Base-by-base conservation (phyloP, 2,888 invertebrate genomes). In the Suillia variegata region DNA sequence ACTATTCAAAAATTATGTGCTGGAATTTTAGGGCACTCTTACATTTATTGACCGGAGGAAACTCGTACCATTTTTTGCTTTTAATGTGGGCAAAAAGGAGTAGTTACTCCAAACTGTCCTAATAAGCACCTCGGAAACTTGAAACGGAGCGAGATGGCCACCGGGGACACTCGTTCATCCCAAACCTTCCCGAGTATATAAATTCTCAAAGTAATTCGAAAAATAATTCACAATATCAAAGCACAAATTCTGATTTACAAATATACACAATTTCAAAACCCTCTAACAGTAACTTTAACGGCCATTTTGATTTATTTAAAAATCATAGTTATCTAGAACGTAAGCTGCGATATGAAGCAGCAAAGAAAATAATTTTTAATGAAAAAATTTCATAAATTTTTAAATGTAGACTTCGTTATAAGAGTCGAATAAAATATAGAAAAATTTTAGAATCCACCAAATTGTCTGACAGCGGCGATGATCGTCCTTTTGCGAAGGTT, bases 1-100 rank as follows among this genome's bases (percentile, higher is more conserved):
- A 54, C 10, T 54, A 54, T 22, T 42, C 54, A n/a, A 54, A 54
- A 54, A 24, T 54, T 15, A 22, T 26, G 24, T 47, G 47, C 47
- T 47, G 54, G 47, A 54, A 47, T 26, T 45, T 15, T 18, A 18
- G 18, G 47, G 21, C 21, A 20, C 20, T 54, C 54, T 4, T 54
- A 45, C 22, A 47, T 54, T 4, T 54, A 54, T 47, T 54, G 54
- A 17, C 45, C 51, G 12, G 24, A 54, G 2, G 47, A 42, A n/a
- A 45, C 15, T 26, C 5, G 45, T 10, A 18, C 4, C 6, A 13
- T 45, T n/a, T 54, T 54, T n/a, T 54, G 45, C 1, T 45, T 54
- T 12, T 45, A 47, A 31, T 54, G 54, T 18, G 47, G 54, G 8
- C 26, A 54, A 26, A 45, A 31, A n/a, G 47, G 54, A 26, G 54